Conservation (phyloP, 1,140 invertebrate species). For the Heliconius eleuchia region DNA sequence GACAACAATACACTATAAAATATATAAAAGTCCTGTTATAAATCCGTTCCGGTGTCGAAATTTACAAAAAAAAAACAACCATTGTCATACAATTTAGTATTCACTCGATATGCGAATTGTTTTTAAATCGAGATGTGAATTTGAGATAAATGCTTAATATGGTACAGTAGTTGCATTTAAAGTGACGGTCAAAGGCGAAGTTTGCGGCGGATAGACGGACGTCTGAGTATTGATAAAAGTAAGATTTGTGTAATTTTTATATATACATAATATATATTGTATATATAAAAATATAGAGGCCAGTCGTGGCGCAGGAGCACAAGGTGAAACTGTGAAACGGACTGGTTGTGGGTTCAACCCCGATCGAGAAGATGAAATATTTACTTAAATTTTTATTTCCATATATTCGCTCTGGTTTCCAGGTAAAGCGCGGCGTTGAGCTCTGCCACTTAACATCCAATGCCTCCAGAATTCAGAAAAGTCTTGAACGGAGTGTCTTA, state of each 20-base stretch:
- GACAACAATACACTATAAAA: constrained; percentile 48
- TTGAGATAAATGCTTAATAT: constrained; percentile 51
- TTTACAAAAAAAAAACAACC: constrained; percentile 39
- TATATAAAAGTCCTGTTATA: constrained; percentile 44
- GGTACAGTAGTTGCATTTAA: constrained; percentile 43
- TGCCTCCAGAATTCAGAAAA: no score
- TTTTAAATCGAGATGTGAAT: constrained; percentile 50
- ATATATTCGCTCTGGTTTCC: no score
- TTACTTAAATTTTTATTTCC: no score
- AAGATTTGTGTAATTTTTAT: not conserved
- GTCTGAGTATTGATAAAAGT: constrained; percentile 14
- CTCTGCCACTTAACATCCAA: no score
- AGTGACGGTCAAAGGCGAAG: constrained; percentile 36
- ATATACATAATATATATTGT: not conserved
- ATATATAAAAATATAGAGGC: no score
- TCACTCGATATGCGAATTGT: constrained; percentile 48
- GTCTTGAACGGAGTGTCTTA: no score
- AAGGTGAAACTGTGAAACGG: not conserved
- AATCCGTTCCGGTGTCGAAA: constrained; percentile 55
- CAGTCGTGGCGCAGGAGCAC: not conserved
- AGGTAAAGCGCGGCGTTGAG: no score
- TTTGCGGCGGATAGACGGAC: constrained; percentile 43
- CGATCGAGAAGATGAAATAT: no score
- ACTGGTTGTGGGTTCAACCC: not conserved
- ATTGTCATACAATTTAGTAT: constrained; percentile 57